Base-by-base conservation (phyloP, 2,797 vertebrate genomes). In the Tangara arthus region DNA sequence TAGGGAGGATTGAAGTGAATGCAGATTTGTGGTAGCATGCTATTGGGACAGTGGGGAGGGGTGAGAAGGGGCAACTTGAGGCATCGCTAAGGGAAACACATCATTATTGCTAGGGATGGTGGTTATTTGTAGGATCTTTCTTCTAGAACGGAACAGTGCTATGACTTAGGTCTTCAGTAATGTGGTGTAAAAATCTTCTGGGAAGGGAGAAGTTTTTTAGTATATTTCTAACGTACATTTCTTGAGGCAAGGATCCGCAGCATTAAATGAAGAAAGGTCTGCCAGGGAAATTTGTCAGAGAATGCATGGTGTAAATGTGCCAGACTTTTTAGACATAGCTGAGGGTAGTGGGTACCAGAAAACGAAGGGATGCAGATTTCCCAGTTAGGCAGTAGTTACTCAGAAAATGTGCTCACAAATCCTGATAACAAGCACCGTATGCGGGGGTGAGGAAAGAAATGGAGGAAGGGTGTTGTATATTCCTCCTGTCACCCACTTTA, bases 401-500 rank as follows among this genome's bases (percentile, higher is more conserved):
- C 81, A 94, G 96, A 96, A 97, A 97, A 72, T 95, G 75, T 10
- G 32, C 84, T 92, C 82, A 89, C 64, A 88, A 60, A 81, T 92
- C 83, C 86, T 93, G 76, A 80, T 92, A 96, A 85, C n/a, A 55
- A 85, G 50, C 81, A 87, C 82, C 0, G 1, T 87, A 50, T 90
- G 73, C 0, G 2, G 30, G 63, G 32, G 41, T 75, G 50, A 97
- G 63, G 76, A 88, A 86, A 94, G 68, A 94, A 89, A 89, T 60
- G 53, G 90, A 96, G 94, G 94, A 97, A 97, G 85, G 87, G 87
- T 95, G 92, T 96, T 94, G 82, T 77, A 81, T 11, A 61, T 93
- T 91, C 87, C 86, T 96, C 63, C 91, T 95, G 93, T 87, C 93
- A 89, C 89, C 79, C 76, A 71, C 47, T 87, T 90, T 77, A 55